These are phyloP conservation scores for Xylophagus ater DNA, from an alignment of 2,888 invertebrate species.

Conservation along the genomic window DNA sequence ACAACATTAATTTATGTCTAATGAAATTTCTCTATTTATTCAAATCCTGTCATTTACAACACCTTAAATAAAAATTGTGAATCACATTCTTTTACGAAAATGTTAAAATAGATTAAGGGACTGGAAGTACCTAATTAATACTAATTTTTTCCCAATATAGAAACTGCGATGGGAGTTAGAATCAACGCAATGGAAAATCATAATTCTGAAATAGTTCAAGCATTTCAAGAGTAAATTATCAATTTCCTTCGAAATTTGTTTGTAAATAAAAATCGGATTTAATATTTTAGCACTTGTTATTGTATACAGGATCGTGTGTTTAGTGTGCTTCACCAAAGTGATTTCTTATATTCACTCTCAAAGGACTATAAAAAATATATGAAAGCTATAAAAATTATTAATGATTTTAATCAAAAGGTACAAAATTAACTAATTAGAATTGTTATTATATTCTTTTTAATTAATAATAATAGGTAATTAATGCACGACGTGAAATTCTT, in stretches of 20 bases:
- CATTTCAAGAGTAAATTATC: constrained; percentile 40
- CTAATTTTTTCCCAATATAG: too few relatives aligned
- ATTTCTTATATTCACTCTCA: constrained; percentile 30
- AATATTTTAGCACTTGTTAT: constrained; percentile 27
- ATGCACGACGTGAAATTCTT: constrained; percentile 23
- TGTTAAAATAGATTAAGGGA: too few relatives aligned
- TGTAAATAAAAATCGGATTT: too few relatives aligned
- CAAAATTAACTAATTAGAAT: too few relatives aligned
- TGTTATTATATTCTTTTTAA: too few relatives aligned
- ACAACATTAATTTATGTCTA: too few relatives aligned
- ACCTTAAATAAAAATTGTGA: too few relatives aligned
- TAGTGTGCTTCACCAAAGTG: constrained; percentile 23
- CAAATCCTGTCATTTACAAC: too few relatives aligned
- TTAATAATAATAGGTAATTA: constrained; percentile 24
- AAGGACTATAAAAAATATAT: constrained; percentile 41
- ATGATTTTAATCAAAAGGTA: constrained; percentile 31
- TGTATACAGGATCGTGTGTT: constrained; percentile 27
- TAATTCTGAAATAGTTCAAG: constrained; percentile 42
- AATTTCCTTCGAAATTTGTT: neutral
- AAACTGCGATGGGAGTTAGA: constrained; percentile 54
- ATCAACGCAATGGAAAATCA: constrained; percentile 41
- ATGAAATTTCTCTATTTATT: too few relatives aligned
- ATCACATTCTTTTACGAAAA: too few relatives aligned
- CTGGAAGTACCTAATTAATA: too few relatives aligned
- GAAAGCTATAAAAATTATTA: constrained; percentile 31